phyloP scores from a whole-genome alignment of 1,140 invertebrate genomes.

The Procambarus clarkii region DNA sequence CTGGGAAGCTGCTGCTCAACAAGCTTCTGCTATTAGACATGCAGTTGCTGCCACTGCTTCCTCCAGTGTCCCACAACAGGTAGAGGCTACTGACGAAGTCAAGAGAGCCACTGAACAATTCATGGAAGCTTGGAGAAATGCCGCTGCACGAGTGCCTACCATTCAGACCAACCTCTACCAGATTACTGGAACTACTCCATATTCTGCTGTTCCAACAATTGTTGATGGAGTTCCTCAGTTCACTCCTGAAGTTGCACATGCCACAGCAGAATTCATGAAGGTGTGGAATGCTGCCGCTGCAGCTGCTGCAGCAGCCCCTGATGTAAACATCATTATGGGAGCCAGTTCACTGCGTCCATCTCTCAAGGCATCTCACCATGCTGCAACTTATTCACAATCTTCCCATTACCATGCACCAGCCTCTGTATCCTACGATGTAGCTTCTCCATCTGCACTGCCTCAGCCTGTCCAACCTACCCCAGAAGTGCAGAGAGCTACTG shows the following conservation, averaged over 20 bases:
- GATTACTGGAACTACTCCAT: too few species aligned
- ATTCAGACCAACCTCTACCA: constrained; percentile 12
- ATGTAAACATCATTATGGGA: constrained; percentile 51
- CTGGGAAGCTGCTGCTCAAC: constrained; percentile 34
- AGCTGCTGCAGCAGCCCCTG: constrained; percentile 42
- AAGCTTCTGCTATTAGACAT: constrained; percentile 24
- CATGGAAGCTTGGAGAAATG: constrained; percentile 41
- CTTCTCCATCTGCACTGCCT: constrained; percentile 13
- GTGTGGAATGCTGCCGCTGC: too few species aligned
- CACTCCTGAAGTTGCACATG: too few species aligned
- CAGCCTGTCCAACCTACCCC: constrained; percentile 33
- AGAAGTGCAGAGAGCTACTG: constrained; percentile 53
- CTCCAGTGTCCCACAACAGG: constrained; percentile 1
- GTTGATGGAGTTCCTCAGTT: constrained; percentile 29
- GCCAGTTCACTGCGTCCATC: background rate
- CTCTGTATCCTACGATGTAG: constrained; percentile 2
- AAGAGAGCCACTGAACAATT: constrained; percentile 33
- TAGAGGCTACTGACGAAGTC: constrained; percentile 28
- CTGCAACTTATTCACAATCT: background rate
- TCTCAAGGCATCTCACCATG: too few species aligned
- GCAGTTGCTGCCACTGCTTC: background rate
- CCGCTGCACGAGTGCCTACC: constrained; percentile 29
- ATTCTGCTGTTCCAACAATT: background rate
- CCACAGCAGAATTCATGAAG: too few species aligned
- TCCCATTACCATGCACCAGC: background rate